Percentiles rank a stretch among this genome's conserved stretches.
These are phyloP conservation scores for Lamproptera curius DNA, from an alignment of 2,888 invertebrate genomes.

Conservation along the genomic window DNA sequence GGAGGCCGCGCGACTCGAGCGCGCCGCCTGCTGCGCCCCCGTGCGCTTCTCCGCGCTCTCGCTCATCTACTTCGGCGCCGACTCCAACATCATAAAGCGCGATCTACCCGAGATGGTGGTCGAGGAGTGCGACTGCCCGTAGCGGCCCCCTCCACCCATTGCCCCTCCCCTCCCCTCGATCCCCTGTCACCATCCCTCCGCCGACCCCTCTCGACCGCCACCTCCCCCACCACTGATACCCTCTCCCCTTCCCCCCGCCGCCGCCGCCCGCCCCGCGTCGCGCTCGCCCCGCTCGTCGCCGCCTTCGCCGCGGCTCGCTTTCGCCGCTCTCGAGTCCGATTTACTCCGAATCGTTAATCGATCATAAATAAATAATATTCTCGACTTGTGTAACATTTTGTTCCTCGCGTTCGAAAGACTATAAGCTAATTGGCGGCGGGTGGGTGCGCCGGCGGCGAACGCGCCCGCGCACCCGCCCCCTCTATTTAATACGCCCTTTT, in stretches of 20 bases:
- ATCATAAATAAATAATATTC: conserved; percentile 75
- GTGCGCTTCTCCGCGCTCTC: conserved; percentile 95
- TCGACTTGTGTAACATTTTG: conserved; percentile 77
- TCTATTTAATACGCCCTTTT: conserved; percentile 74
- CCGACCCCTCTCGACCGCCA: conserved; percentile 30
- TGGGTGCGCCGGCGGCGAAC: conserved; percentile 20
- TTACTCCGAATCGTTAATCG: conserved; percentile 74
- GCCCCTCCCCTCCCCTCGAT: conserved; percentile 40
- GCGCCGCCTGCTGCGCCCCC: conserved; percentile 95
- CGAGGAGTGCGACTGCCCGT: conserved; percentile 97
- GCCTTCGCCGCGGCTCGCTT: conserved; percentile 57
- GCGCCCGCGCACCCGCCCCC: conserved; percentile 34
- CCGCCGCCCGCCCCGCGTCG: conserved; percentile 36
- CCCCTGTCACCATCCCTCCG: conserved; percentile 34
- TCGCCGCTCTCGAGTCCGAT: conserved; percentile 71
- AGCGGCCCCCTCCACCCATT: conserved; percentile 63
- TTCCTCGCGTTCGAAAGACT: conserved; percentile 78
- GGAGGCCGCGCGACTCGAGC: conserved; percentile 92
- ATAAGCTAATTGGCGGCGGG: conserved; percentile 59
- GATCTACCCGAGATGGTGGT: conserved; percentile 97
- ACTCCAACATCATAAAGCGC: conserved; percentile 93
- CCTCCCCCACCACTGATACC: conserved; percentile 48
- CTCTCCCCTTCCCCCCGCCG: conserved; percentile 45
- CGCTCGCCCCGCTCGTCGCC: conserved; percentile 32
- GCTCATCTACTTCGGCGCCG: conserved; percentile 93